A percentile compares a stretch with the other conserved stretches of the same genome.
phyloP scores from a whole-genome alignment of 2,113 vertebrate species.

The Scytalopus superciliaris region DNA sequence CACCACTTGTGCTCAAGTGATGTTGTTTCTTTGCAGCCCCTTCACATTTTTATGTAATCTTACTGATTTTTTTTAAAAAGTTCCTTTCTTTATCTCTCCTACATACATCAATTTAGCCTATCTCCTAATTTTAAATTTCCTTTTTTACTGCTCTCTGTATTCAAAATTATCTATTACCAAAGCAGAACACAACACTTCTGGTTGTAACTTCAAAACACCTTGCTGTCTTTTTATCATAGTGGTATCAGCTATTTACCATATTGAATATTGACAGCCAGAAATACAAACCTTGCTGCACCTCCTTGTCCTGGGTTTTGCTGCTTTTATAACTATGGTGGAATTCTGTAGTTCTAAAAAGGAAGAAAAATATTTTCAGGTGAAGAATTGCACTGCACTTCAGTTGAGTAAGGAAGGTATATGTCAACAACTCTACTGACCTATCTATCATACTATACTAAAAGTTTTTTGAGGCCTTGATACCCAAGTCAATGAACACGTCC shows the following conservation, averaged over 20 bases:
- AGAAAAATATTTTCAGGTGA: conserved; percentile 19
- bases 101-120: not conserved
- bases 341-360: conserved; percentile 80
- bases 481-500: not conserved
- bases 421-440: not conserved
- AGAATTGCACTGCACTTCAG: not conserved
- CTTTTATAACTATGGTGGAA: conserved; percentile 83
- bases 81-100: not conserved
- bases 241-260: not conserved
- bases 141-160: not conserved
- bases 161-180: not conserved
- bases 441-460: not conserved
- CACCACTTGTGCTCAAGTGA: not conserved
- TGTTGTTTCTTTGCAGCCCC: not conserved
- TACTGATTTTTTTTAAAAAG: not conserved
- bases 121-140: not conserved
- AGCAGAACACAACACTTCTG: not conserved
- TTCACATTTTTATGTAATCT: not conserved
- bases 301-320: conserved; percentile 81
- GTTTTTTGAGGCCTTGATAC: not conserved
- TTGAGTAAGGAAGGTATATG: not conserved
- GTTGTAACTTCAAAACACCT: not conserved
- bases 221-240: not conserved
- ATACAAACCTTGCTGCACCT: conserved; percentile 88
- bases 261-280: not conserved